Evolutionary conservation across 2,113 vertebrate genomes (phyloP), one percentile per base, ranked within the genome.

Genomic region (Eclectus roratus): DNA sequence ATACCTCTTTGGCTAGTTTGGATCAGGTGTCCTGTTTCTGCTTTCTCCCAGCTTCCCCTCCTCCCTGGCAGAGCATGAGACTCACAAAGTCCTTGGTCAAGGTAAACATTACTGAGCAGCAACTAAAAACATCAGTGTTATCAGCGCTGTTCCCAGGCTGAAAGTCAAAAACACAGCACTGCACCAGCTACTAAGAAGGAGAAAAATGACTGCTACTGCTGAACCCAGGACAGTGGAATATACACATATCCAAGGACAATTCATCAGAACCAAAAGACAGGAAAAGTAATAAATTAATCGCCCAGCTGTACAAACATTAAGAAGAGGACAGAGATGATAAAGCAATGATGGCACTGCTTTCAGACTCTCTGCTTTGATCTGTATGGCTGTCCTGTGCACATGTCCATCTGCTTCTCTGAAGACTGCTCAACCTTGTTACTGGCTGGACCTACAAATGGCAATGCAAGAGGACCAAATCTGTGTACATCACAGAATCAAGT

Each of bases 351-450:
- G 35, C 14, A 28, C 33, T 25, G 12, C 71, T 78, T 31, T 72
- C 31, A 68, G 52, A 50, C 27, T 13, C 10, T 21, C 46, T 41
- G 27, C 27, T 50, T 37, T 53, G 9, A 69, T 33, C 14, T 12
- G 5, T 2, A 0, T 14, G 46, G 18, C n/a, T 49, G 18, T 27
- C 41, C 47, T 12, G 33, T 1, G n/a, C 25, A 43, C 4, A 0
- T 43, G 35, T 23, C 17, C 25, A 27, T 6, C 17, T 11, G 18
- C n/a, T 20, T 8, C 55, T 29, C 55, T 28, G 7, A 19, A 49
- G 18, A 16, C 37, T 2, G 37, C 31, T 70, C 18, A 63, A 55
- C 28, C 28, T 39, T 18, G 37, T 2, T 21, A 33, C 23, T 11
- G 29, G 11, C 8, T 28, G 41, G 25, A 52, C 17, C 17, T 65